Evolutionary conservation across 1,140 invertebrate species (phyloP), one percentile per base, ranked within the genome.

Genomic region (Zaprionus camerounensis): DNA sequence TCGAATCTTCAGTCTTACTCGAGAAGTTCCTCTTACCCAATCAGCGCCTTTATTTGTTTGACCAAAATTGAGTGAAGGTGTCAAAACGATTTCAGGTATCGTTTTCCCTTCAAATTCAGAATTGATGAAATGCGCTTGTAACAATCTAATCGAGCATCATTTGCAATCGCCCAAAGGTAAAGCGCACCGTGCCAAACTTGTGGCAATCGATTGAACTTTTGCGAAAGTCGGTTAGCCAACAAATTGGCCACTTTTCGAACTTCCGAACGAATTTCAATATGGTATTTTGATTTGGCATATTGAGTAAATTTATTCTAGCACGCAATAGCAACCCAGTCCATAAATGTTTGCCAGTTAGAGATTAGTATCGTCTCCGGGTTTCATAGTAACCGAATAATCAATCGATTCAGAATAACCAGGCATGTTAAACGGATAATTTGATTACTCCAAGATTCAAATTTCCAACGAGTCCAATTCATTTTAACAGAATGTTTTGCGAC

Each of bases 251-350:
- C 41, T 46, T 46, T 46, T 9, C n/a, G n/a, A 46, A 46, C 41
- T 46, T 46, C 41, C 41, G 41, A 46, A 46, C 41, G 41, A 46
- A 46, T 46, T 46, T 46, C n/a, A 46, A 46, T 46, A 46, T 46
- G 41, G 7, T 46, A 44, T 44, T 44, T 44, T 44, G 41, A 44
- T 44, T 44, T 44, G 41, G 41, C 41, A 44, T 44, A 44, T 11
- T 46, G 41, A 46, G 41, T 46, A 9, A 17, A 46, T 46, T 46
- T 46, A 46, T 46, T 17, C n/a, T 17, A 6, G n/a, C 41, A 46
- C 41, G 6, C 36, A 38, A 38, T 34, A 7, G 31, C 36, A 38
- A 1, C 36, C 0, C 36, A 38, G 36, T 17, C 17, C 41, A 46
- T 46, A 46, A 46, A 46, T 46, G n/a, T 46, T 46, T 9, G 41